A percentile compares a stretch with the other conserved stretches of the same genome.
Conservation (phyloP, 2,797 vertebrate species). For the Pangasius sanitwongsei region DNA sequence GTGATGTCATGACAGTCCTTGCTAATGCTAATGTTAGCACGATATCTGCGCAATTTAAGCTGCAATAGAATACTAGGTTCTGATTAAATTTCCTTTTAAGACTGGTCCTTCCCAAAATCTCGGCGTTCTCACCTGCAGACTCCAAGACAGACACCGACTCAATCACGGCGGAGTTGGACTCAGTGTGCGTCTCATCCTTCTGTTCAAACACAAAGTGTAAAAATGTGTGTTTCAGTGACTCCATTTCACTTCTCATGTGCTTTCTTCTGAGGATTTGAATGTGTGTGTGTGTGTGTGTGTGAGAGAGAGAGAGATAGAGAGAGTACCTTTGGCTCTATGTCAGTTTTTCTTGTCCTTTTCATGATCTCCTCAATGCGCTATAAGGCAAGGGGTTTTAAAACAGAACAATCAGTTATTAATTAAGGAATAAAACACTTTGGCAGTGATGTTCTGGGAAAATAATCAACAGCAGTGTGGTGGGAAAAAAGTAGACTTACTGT, state of each 20-base stretch:
- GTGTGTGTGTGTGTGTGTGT: neutral
- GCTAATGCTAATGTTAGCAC: neutral
- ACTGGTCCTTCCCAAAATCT: neutral
- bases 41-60: neutral
- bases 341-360: conserved; percentile 93
- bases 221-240: neutral
- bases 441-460: neutral
- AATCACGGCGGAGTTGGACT: conserved; percentile 71
- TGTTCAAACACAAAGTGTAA: conserved; percentile 59
- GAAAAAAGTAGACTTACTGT: neutral
- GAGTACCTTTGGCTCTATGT: conserved; percentile 79
- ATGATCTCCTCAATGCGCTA: conserved; percentile 99
- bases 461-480: neutral
- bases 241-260: neutral
- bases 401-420: neutral
- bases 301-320: too few species aligned
- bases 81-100: neutral
- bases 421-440: neutral
- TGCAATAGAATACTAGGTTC: neutral
- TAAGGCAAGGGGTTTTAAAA: conserved; percentile 22
- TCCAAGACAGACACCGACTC: conserved; percentile 43
- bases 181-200: conserved; percentile 79
- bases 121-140: conserved; percentile 51
- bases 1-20: neutral
- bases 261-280: neutral